Conservation (phyloP, 64 coral and sea anemone genomes). For the Trachythela sp. region DNA sequence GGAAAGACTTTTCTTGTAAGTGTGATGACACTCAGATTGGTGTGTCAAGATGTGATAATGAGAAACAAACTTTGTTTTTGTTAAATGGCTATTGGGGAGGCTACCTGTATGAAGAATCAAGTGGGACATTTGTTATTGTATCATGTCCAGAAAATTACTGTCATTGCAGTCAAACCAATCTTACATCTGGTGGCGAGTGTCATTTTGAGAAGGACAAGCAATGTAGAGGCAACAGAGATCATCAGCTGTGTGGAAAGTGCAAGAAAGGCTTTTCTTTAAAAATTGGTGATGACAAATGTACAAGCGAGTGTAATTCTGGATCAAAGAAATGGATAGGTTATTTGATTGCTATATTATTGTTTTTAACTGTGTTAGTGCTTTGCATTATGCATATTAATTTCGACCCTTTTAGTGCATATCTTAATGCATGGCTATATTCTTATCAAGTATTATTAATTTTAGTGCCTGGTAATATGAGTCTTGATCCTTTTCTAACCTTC, state of each 20-base stretch:
- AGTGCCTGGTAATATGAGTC: background rate
- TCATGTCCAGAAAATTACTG: conserved; percentile 57
- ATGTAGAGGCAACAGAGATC: conserved; percentile 48
- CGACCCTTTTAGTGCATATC: conserved; percentile 59
- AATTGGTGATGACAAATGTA: conserved; percentile 60
- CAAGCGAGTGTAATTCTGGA: background rate
- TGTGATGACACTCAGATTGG: background rate
- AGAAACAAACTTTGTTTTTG: conserved; percentile 36
- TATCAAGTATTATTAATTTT: conserved; percentile 55
- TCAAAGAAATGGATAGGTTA: conserved; percentile 33
- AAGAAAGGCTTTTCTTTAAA: conserved; percentile 41
- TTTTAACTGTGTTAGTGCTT: conserved; percentile 29
- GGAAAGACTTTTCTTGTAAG: background rate
- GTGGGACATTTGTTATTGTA: conserved; percentile 27
- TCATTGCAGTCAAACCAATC: background rate
- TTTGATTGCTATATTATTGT: conserved; percentile 25
- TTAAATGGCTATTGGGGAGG: conserved; percentile 64
- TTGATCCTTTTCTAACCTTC: conserved; percentile 36
- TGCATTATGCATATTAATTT: conserved; percentile 43
- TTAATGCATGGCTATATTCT: conserved; percentile 67
- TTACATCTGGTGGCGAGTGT: background rate
- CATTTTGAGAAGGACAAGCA: conserved; percentile 18
- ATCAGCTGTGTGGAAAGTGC: conserved; percentile 60
- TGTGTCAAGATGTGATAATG: conserved; percentile 28
- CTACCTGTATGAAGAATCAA: background rate